Conservation (phyloP, 2,888 invertebrate genomes). For the Cheilosia impressa region DNA sequence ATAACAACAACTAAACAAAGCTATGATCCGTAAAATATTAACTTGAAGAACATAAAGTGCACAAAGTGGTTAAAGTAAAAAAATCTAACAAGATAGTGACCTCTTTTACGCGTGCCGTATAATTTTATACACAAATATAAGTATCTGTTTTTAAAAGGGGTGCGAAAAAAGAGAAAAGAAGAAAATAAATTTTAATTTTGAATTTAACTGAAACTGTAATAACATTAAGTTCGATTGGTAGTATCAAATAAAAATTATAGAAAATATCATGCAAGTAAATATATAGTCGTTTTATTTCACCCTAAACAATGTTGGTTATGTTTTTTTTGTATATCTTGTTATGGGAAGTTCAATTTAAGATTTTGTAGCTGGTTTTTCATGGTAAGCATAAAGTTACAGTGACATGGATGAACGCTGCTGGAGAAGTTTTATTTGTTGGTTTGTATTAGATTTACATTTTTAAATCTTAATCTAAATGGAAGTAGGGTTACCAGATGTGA, state of each 20-base stretch:
- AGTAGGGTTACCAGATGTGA: no score
- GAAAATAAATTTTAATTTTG: slow-evolving; percentile 55
- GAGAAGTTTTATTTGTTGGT: no score
- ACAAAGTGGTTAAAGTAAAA: slow-evolving; percentile 38
- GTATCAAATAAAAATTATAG: slow-evolving; percentile 51
- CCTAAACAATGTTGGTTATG: not conserved
- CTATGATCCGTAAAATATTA: not conserved
- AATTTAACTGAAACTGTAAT: slow-evolving; percentile 59
- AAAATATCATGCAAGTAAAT: slow-evolving; percentile 11
- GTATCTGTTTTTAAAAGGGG: slow-evolving; percentile 54
- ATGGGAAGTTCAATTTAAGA: not conserved
- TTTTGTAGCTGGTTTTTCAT: not conserved
- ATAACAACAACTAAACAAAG: not conserved
- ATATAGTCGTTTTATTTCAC: slow-evolving; percentile 2
- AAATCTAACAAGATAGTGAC: slow-evolving; percentile 15
- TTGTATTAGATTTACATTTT: no score
- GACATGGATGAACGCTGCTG: no score
- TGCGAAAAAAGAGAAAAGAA: slow-evolving; percentile 23
- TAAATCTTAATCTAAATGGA: no score
- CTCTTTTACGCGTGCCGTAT: slow-evolving; percentile 60
- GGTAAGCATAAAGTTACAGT: not conserved
- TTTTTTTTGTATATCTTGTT: not conserved
- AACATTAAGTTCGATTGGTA: slow-evolving; percentile 63
- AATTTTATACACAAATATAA: slow-evolving; percentile 42
- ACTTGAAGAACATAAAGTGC: slow-evolving; percentile 3